Evolutionary conservation across 53 echinoderm and acorn worm species (phyloP).

Genomic region (Paracentrotus lividus): DNA sequence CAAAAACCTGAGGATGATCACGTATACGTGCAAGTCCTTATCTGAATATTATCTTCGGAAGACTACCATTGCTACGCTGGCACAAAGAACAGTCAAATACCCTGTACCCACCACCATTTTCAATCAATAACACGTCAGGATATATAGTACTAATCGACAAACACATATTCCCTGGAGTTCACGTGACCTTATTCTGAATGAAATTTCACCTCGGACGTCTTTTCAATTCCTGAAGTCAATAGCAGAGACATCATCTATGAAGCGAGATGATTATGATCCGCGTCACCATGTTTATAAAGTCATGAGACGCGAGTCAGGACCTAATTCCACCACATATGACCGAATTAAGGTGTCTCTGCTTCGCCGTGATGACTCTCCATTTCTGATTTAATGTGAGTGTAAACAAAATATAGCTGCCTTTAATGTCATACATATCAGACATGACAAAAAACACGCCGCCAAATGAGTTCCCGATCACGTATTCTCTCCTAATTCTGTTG

Average conservation of each 20-base stretch:
- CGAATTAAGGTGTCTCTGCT: too few relatives aligned
- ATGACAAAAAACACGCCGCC: constrained; percentile 1
- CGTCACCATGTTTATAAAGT: constrained; percentile 1
- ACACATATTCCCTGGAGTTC: constrained; percentile 16
- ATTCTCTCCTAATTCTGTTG: constrained; percentile 40
- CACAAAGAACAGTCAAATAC: constrained; percentile 17
- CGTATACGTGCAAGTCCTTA: not conserved
- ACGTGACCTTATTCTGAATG: constrained; percentile 44
- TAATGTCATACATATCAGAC: constrained; percentile 39
- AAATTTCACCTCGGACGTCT: not conserved
- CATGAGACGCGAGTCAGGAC: not conserved
- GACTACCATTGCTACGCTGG: not conserved
- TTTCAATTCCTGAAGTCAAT: constrained; percentile 19
- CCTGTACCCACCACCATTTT: not conserved
- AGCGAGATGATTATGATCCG: constrained; percentile 39
- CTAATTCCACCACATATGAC: not conserved
- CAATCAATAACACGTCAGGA: constrained; percentile 27
- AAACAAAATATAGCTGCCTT: constrained; percentile 42
- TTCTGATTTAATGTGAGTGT: not conserved
- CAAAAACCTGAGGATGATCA: not conserved
- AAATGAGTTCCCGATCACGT: constrained; percentile 48
- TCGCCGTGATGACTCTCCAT: not conserved
- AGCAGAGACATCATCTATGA: constrained; percentile 11
- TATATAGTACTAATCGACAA: constrained; percentile 4
- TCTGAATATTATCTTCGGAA: not conserved